A percentile compares a stretch with the other conserved stretches of the same genome.
Conservation (phyloP, 2,888 invertebrate genomes). For the Bombyx huttoni region DNA sequence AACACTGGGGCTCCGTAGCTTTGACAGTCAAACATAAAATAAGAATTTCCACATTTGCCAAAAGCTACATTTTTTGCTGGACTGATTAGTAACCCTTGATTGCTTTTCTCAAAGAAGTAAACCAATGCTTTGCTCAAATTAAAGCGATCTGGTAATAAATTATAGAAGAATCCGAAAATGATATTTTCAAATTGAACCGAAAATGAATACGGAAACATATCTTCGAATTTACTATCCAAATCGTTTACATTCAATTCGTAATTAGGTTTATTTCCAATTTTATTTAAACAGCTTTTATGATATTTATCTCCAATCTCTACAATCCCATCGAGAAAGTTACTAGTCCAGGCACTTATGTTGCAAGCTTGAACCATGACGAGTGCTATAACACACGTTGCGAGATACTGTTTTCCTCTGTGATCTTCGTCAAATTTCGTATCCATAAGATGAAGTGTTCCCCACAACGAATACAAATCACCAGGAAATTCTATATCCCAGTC, state of each 20-base stretch:
- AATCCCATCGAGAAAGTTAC: constrained; percentile 74
- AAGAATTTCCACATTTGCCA: constrained; percentile 65
- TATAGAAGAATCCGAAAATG: constrained; percentile 75
- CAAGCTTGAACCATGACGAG: constrained; percentile 74
- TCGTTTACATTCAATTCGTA: constrained; percentile 73
- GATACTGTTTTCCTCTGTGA: constrained; percentile 75
- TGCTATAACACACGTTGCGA: constrained; percentile 73
- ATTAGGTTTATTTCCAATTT: constrained; percentile 52
- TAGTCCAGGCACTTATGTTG: constrained; percentile 75
- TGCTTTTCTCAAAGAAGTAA: constrained; percentile 71
- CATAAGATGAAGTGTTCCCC: constrained; percentile 76
- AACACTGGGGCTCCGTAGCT: constrained; percentile 75
- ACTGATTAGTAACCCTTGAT: constrained; percentile 69
- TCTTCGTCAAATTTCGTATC: constrained; percentile 66
- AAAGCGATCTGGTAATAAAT: constrained; percentile 66
- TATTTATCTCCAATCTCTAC: constrained; percentile 73
- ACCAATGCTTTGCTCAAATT: constrained; percentile 75
- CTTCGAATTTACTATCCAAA: constrained; percentile 61
- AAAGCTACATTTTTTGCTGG: constrained; percentile 67
- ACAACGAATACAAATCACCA: constrained; percentile 77
- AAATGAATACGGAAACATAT: constrained; percentile 73
- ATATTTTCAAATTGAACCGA: constrained; percentile 68
- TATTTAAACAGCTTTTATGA: constrained; percentile 58
- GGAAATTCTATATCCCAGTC: constrained; percentile 79
- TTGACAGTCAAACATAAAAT: constrained; percentile 79